Conservation (phyloP, 2,888 invertebrate species). For the Torymus auratus region DNA sequence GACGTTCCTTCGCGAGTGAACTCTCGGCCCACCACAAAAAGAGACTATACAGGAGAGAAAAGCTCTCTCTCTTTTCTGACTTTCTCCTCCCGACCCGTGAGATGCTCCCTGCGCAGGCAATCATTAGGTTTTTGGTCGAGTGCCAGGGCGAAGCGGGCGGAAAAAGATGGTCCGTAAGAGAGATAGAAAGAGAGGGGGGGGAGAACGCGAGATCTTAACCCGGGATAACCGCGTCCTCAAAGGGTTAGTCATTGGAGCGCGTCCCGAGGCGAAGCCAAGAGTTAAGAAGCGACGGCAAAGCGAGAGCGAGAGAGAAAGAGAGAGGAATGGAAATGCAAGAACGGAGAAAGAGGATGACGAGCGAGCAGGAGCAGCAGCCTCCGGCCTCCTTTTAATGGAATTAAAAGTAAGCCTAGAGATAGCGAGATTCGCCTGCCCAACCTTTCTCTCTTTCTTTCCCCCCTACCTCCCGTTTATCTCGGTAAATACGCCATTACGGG, state of each 20-base stretch:
- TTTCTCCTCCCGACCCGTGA: neutral
- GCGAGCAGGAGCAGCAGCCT: conserved; percentile 53
- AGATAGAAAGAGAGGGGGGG: neutral
- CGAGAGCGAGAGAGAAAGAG: conserved; percentile 42
- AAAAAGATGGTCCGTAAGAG: neutral
- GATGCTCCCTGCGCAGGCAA: conserved; percentile 53
- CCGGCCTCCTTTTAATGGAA: conserved; percentile 69
- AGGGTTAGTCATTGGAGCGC: conserved; percentile 69
- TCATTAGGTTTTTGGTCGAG: conserved; percentile 71
- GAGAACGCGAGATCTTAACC: conserved; percentile 63
- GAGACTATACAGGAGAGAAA: conserved; percentile 2
- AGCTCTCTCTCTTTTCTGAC: conserved; percentile 2
- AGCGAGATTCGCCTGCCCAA: conserved; percentile 60
- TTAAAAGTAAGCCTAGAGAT: conserved; percentile 73
- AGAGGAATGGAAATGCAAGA: neutral
- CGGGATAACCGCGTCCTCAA: conserved; percentile 68
- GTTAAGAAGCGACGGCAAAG: conserved; percentile 50
- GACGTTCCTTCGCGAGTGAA: conserved; percentile 32
- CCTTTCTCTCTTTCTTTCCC: neutral
- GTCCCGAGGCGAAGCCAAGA: conserved; percentile 63
- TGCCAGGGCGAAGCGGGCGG: conserved; percentile 64
- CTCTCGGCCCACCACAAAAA: conserved; percentile 31
- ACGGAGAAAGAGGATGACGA: conserved; percentile 41
- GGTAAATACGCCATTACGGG: conserved; percentile 68
- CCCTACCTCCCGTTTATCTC: conserved; percentile 67